Evolutionary conservation across 2,888 invertebrate species (phyloP), one percentile per base, ranked within the genome.

Genomic region (Myopa testacea): DNA sequence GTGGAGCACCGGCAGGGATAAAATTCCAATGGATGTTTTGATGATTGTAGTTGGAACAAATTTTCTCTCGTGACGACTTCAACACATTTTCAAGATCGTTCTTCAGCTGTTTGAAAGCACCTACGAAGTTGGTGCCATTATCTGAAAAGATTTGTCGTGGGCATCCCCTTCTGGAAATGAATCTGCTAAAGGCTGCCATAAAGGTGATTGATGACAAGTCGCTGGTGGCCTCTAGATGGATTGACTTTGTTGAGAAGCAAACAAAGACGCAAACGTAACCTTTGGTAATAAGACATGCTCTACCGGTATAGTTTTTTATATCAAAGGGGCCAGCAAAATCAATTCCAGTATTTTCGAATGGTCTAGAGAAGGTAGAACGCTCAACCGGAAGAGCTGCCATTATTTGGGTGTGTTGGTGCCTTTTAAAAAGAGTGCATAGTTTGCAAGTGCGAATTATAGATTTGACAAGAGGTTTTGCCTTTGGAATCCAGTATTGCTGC

Each of bases 101-200:
- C 26, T 26, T 26, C 26, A 26, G 26, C 1, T 26, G 26, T 26
- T 26, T 26, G 1, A 2, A 26, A 26, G 26, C 26, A 26, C 26
- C 26, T 2, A n/a, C n/a, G n/a, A n/a, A n/a, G n/a, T n/a, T n/a
- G n/a, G n/a, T n/a, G n/a, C 26, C 26, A 26, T 26, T 26, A 26
- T 26, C 26, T 26, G 26, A 26, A 26, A 26, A 26, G 26, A 26
- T 26, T 26, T 26, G 26, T 3, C 58, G 19, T 0, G 80, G 80
- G 26, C 79, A 81, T n/a, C 79, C 81, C n/a, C 80, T 74, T 34
- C 80, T 65, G 3, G 80, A 68, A 12, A 77, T 72, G 62, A 78
- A 80, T 26, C 79, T 34, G n/a, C 16, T 40, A 40, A 82, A 81
- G 0, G 81, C 81, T 8, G 80, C 82, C 34, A 82, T 62, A 62